Percentiles rank a stretch among this genome's conserved stretches.
phyloP scores from a whole-genome alignment of 2,797 vertebrate genomes.

The Synaphobranchus kaupii region DNA sequence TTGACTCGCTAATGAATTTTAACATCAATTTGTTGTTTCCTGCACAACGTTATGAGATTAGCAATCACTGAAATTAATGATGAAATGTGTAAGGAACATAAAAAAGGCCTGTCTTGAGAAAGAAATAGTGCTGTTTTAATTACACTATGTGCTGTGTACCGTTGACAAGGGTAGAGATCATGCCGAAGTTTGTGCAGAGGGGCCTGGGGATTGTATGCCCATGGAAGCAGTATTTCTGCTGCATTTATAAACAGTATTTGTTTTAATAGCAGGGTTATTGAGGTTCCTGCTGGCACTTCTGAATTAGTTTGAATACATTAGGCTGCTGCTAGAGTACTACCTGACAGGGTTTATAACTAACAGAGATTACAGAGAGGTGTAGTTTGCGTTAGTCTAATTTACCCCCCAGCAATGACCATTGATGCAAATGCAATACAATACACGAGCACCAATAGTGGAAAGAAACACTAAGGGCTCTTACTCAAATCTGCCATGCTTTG shows the following conservation, averaged over 20 bases:
- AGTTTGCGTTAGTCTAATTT: conserved; percentile 50
- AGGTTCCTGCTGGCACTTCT: conserved; percentile 66
- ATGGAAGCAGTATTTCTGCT: conserved; percentile 53
- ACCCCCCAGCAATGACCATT: conserved; percentile 53
- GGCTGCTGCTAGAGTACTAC: conserved; percentile 69
- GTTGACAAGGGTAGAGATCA: not conserved
- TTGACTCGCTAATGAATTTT: not conserved
- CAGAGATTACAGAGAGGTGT: conserved; percentile 63
- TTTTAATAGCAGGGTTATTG: conserved; percentile 67
- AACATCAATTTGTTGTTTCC: not conserved
- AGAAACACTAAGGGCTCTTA: conserved; percentile 7
- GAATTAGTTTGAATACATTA: conserved; percentile 82
- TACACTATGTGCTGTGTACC: not conserved
- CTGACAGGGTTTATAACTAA: conserved; percentile 69
- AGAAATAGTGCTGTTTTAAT: conserved; percentile 14
- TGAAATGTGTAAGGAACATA: not conserved
- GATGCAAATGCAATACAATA: conserved; percentile 37
- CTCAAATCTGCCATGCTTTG: not conserved
- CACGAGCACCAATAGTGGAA: no score
- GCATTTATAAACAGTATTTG: conserved; percentile 58
- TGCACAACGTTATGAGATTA: not conserved
- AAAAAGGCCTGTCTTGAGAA: not conserved
- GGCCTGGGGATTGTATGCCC: conserved; percentile 48
- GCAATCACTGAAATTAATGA: conserved; percentile 15
- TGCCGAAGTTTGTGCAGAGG: not conserved